Conservation (phyloP, 2,797 vertebrate genomes). For the Esox lucius region DNA sequence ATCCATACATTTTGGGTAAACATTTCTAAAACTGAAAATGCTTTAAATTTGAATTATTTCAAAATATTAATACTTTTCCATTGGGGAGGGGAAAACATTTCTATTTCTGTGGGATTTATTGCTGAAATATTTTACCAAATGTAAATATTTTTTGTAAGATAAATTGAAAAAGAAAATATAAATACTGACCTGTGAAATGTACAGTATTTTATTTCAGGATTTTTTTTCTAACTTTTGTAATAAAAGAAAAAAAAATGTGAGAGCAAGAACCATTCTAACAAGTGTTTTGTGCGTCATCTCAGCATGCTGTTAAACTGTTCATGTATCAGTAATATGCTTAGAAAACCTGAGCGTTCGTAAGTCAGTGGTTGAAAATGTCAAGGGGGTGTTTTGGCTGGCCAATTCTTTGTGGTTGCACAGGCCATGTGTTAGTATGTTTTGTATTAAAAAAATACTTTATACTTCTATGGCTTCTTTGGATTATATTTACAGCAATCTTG, state of each 20-base stretch:
- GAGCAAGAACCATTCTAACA: slow-evolving; percentile 29
- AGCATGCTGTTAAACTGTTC: slow-evolving; percentile 33
- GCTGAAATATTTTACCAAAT: slow-evolving; percentile 29
- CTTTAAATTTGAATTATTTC: slow-evolving; percentile 15
- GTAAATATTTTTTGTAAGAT: slow-evolving; percentile 72
- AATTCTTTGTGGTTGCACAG: slow-evolving; percentile 54
- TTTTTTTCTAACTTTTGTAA: slow-evolving; percentile 64
- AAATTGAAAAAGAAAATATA: slow-evolving; percentile 37
- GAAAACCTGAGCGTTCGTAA: slow-evolving; percentile 28
- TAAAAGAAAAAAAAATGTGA: slow-evolving; percentile 41
- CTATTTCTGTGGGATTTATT: slow-evolving; percentile 26
- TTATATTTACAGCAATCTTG: not conserved
- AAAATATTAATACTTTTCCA: slow-evolving; percentile 13
- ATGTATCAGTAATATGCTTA: slow-evolving; percentile 29
- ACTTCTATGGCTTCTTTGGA: slow-evolving; percentile 23
- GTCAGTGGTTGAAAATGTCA: slow-evolving; percentile 22
- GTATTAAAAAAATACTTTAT: slow-evolving; percentile 70
- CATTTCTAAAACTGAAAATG: not conserved
- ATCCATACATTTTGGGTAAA: slow-evolving; percentile 1
- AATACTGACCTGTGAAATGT: slow-evolving; percentile 66
- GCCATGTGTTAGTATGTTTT: slow-evolving; percentile 48
- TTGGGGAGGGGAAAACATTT: slow-evolving; percentile 23
- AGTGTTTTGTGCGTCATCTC: slow-evolving; percentile 26
- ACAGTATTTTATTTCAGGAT: slow-evolving; percentile 72
- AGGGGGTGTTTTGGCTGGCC: slow-evolving; percentile 43